A percentile compares a stretch with the other conserved stretches of the same genome.
Conservation (phyloP, 2,888 invertebrate genomes). For the Conus canariensis region DNA sequence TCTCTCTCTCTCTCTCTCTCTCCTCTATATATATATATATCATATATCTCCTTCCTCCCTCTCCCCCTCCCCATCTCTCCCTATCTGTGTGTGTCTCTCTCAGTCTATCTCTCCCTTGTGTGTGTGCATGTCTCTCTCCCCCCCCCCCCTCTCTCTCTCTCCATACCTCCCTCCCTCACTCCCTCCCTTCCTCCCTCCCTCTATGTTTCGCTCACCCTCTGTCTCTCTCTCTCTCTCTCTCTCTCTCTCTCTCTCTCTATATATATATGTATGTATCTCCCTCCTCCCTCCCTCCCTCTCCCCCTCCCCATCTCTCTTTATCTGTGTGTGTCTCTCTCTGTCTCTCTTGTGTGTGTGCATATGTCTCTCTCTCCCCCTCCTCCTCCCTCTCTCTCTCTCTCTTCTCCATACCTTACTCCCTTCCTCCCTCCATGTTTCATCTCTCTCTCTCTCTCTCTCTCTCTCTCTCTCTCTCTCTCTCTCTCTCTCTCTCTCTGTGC, state of each 20-base stretch:
- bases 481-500: too few species aligned
- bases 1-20: not conserved
- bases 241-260: not conserved
- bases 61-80: too few species aligned
- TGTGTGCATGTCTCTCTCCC: not conserved
- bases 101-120: not conserved
- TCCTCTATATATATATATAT: too few species aligned
- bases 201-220: too few species aligned
- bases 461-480: too few species aligned
- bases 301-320: not conserved
- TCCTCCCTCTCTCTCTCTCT: constrained; percentile 1
- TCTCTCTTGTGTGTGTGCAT: too few species aligned
- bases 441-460: too few species aligned
- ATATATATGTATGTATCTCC: not conserved
- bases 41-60: not conserved
- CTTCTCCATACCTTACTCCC: not conserved
- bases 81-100: not conserved
- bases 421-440: not conserved
- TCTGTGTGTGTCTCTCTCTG: not conserved
- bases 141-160: not conserved
- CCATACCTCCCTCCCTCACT: not conserved
- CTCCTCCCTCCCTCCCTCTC: constrained; percentile 7
- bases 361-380: constrained; percentile 2
- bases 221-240: constrained; percentile 6
- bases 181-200: not conserved